Evolutionary conservation across 2,113 vertebrate species (phyloP).

Genomic region (Etheostoma spectabile): DNA sequence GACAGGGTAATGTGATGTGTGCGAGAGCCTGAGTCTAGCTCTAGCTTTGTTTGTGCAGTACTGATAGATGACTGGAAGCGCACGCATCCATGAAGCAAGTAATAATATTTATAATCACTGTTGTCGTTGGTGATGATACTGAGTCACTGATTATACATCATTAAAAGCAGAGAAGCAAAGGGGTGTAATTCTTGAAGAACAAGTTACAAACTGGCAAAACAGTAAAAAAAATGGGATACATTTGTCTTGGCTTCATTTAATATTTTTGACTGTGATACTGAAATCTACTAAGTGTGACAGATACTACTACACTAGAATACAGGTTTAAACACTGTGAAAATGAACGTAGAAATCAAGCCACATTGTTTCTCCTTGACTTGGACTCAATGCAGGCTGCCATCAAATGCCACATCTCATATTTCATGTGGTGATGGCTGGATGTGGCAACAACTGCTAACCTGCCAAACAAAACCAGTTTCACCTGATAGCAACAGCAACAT

Average conservation of each 20-base stretch:
- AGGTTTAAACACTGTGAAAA: neutral
- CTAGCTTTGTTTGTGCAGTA: slow-evolving; percentile 1
- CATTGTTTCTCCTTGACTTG: neutral
- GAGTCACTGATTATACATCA: slow-evolving; percentile 12
- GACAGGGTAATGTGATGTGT: slow-evolving; percentile 26
- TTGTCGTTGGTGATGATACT: neutral
- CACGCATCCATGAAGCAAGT: neutral
- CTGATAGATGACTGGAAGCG: neutral
- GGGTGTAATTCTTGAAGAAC: neutral
- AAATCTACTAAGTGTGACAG: neutral
- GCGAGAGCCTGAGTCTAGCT: slow-evolving; percentile 5
- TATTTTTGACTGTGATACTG: neutral
- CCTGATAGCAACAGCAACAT: slow-evolving; percentile 3
- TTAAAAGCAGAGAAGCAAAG: slow-evolving; percentile 12
- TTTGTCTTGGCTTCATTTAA: neutral
- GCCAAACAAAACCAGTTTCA: slow-evolving; percentile 8
- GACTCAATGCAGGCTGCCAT: neutral
- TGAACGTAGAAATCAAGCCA: neutral
- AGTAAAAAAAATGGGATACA: neutral
- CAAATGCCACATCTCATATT: neutral
- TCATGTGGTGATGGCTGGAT: neutral
- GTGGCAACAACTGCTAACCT: neutral
- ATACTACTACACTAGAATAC: neutral
- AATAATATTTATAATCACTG: neutral
- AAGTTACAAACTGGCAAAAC: neutral